These are phyloP conservation scores for Drosophila teissieri DNA, from an alignment of 1,140 invertebrate species.

Conservation along the genomic window DNA sequence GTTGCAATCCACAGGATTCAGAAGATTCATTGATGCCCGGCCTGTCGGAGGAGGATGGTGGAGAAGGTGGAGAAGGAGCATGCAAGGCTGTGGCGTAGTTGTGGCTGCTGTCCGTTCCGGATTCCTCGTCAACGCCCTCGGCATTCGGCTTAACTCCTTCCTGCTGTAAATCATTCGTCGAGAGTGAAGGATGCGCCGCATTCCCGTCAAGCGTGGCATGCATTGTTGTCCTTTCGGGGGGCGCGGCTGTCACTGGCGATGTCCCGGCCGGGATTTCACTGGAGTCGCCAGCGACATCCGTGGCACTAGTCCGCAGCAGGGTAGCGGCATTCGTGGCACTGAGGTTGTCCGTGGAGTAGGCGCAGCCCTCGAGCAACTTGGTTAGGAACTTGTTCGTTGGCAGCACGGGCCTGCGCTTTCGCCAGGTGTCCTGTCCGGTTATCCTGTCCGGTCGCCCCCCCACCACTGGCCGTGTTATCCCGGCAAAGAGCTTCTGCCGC, in stretches of 20 bases:
- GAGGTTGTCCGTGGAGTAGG: conserved; percentile 84
- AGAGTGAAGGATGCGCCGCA: conserved; percentile 48
- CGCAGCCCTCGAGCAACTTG: conserved; percentile 81
- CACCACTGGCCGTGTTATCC: conserved; percentile 42
- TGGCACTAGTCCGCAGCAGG: conserved; percentile 36
- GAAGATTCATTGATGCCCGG: conserved; percentile 18
- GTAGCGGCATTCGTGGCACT: conserved; percentile 46
- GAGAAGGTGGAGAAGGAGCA: not conserved
- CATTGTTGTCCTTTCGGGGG: conserved; percentile 15
- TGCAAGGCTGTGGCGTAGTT: not conserved
- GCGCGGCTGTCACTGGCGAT: conserved; percentile 8
- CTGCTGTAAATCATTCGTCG: conserved; percentile 54
- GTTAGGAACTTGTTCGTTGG: conserved; percentile 84
- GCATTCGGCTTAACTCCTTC: conserved; percentile 14
- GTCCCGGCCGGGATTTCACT: conserved; percentile 19
- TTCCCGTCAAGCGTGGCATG: conserved; percentile 17
- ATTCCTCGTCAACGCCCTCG: conserved; percentile 15
- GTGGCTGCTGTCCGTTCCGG: conserved; percentile 35
- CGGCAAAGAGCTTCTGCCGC: conserved; percentile 69
- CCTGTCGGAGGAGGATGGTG: not conserved
- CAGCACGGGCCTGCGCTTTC: conserved; percentile 36
- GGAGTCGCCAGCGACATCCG: conserved; percentile 23
- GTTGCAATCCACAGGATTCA: not conserved
- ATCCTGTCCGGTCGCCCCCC: not conserved
- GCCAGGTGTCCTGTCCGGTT: conserved; percentile 60